A percentile compares a stretch with the other conserved stretches of the same genome.
Conservation (phyloP, 2,113 vertebrate species). For the Megatriorchis doriae region DNA sequence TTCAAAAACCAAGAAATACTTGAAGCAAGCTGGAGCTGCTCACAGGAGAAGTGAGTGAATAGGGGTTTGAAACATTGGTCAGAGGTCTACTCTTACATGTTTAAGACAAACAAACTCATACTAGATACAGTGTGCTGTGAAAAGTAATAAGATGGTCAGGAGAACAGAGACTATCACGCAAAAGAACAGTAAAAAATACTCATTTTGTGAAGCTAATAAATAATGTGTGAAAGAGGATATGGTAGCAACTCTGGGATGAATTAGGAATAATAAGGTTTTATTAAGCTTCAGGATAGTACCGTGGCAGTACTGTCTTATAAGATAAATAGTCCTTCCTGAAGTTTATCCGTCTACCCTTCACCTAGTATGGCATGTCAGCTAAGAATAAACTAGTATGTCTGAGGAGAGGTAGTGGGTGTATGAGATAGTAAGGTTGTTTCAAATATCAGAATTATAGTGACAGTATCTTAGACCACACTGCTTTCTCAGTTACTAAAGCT, state of each 20-base stretch:
- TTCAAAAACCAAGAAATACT: not conserved
- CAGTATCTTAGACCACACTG: not conserved
- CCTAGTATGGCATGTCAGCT: not conserved
- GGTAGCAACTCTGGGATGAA: not conserved
- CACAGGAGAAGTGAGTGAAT: not conserved
- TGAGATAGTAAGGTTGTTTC: not conserved
- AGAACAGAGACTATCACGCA: not conserved
- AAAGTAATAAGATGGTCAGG: not conserved
- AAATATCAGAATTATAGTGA: not conserved
- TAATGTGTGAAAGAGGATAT: not conserved
- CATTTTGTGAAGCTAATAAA: not conserved
- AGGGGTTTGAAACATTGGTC: not conserved
- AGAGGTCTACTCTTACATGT: not conserved
- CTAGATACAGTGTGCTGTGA: not conserved
- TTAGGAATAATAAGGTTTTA: not conserved
- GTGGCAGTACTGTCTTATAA: not conserved
- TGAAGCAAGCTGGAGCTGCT: not conserved
- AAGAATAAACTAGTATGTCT: not conserved
- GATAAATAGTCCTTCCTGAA: not conserved
- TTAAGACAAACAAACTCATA: not conserved
- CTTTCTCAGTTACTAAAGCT: not conserved
- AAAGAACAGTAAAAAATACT: not conserved
- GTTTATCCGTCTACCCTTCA: not conserved
- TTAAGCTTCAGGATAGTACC: not conserved
- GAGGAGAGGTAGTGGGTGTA: not conserved